These are phyloP conservation scores for Lepus oiostolus DNA, from an alignment of 2,797 vertebrate genomes.

Conservation along the genomic window DNA sequence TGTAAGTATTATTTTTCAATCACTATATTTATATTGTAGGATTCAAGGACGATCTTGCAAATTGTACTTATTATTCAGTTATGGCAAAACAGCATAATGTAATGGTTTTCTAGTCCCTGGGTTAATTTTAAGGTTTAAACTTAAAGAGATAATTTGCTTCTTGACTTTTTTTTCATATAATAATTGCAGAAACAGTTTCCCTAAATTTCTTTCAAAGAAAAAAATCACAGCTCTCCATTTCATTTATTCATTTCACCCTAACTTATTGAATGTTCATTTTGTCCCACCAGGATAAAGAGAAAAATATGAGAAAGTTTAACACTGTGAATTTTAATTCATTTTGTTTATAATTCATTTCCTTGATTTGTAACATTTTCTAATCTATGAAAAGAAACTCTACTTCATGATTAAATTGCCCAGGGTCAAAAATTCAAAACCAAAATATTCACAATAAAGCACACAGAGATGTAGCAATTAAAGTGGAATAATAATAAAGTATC, in stretches of 20 bases:
- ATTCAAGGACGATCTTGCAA: background rate
- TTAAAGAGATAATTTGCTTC: conserved; percentile 22
- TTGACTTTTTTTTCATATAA: conserved; percentile 37
- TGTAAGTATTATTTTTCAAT: background rate
- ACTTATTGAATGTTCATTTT: conserved; percentile 13
- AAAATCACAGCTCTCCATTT: conserved; percentile 20
- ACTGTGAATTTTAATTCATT: conserved; percentile 41
- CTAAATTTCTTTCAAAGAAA: conserved; percentile 33
- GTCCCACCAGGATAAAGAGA: conserved; percentile 41
- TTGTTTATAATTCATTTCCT: conserved; percentile 76
- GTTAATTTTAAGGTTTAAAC: background rate
- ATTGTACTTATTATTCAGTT: background rate
- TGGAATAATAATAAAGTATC: conserved; percentile 73
- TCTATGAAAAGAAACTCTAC: conserved; percentile 55
- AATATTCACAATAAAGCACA: conserved; percentile 75
- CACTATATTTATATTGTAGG: background rate
- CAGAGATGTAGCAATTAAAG: conserved; percentile 77
- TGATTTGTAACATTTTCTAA: conserved; percentile 70
- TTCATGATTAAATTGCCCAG: conserved; percentile 76
- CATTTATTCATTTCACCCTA: conserved; percentile 59
- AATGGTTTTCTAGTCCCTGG: background rate
- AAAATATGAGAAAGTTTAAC: conserved; percentile 57
- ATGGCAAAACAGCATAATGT: background rate
- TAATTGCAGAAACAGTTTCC: background rate
- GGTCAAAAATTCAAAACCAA: conserved; percentile 74